Evolutionary conservation across 2,797 vertebrate genomes (phyloP).

Genomic region (Perodicticus potto): DNA sequence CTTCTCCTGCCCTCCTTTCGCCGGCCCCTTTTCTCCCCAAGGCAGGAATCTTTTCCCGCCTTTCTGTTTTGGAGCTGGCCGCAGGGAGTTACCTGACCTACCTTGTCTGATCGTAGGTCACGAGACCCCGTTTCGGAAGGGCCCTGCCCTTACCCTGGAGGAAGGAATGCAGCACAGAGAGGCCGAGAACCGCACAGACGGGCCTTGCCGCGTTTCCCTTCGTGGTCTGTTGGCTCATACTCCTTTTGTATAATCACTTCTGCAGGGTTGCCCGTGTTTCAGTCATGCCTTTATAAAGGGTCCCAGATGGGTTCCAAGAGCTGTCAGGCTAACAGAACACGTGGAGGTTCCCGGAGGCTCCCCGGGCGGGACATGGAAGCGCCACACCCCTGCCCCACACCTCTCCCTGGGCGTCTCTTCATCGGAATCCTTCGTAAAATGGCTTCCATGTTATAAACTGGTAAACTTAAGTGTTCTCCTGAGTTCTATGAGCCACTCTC

Average conservation of each 20-base stretch:
- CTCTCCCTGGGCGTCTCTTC: not conserved
- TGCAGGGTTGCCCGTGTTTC: not conserved
- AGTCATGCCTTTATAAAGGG: not conserved
- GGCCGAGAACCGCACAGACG: not conserved
- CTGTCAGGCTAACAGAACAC: not conserved
- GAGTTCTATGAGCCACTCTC: not conserved
- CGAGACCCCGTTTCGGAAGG: not conserved
- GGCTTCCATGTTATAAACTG: not conserved
- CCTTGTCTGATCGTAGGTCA: not conserved
- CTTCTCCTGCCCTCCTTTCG: not conserved
- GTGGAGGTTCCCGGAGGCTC: not conserved
- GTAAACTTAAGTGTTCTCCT: not conserved
- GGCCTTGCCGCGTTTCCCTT: not conserved
- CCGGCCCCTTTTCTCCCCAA: not conserved
- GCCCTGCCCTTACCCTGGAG: not conserved
- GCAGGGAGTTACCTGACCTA: not conserved
- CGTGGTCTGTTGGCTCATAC: not conserved
- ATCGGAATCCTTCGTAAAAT: not conserved
- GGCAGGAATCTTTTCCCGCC: not conserved
- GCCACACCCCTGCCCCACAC: not conserved
- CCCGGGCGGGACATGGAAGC: not conserved
- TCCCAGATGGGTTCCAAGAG: not conserved
- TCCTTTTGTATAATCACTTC: not conserved
- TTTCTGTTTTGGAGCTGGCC: not conserved
- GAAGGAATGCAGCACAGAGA: not conserved